A percentile compares a stretch with the other conserved stretches of the same genome.
These are phyloP conservation scores for Ephialtes manifestator DNA, from an alignment of 2,888 invertebrate genomes.

Conservation along the genomic window DNA sequence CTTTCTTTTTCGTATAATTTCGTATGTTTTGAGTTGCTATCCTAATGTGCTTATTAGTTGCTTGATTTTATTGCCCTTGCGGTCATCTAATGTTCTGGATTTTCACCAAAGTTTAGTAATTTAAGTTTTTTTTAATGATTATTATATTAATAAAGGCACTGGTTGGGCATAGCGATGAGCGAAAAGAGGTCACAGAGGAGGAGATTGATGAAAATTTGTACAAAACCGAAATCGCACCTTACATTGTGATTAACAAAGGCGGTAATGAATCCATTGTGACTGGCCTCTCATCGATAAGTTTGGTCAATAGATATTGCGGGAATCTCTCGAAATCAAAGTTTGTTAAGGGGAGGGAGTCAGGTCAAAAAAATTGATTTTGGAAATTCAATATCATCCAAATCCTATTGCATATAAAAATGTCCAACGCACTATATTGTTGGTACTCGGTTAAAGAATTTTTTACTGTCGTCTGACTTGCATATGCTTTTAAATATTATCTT, in stretches of 20 bases:
- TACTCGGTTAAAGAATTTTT: too few species aligned
- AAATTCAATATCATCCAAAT: too few species aligned
- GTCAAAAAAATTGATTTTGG: too few species aligned
- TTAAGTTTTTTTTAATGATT: slow-evolving; percentile 66
- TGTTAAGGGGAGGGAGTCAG: too few species aligned
- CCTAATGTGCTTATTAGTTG: not conserved
- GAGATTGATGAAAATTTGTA: slow-evolving; percentile 88
- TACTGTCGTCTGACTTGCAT: too few species aligned
- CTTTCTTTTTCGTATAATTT: too few species aligned
- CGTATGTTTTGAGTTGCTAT: too few species aligned
- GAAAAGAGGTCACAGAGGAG: slow-evolving; percentile 87
- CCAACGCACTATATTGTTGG: too few species aligned
- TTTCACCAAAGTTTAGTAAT: not conserved
- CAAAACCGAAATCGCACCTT: slow-evolving; percentile 87
- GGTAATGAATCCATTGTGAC: slow-evolving; percentile 84
- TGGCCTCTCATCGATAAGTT: slow-evolving; percentile 88
- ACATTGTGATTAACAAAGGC: slow-evolving; percentile 77
- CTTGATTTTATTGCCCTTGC: not conserved
- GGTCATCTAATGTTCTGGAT: not conserved
- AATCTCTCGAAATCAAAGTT: slow-evolving; percentile 88
- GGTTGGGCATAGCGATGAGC: slow-evolving; percentile 87
- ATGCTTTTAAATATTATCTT: too few species aligned
- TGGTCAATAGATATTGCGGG: slow-evolving; percentile 94
- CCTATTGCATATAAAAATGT: too few species aligned
- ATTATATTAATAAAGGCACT: slow-evolving; percentile 85